Evolutionary conservation across 2,888 invertebrate genomes (phyloP).

Genomic region (Parapristionchus giblindavisi): DNA sequence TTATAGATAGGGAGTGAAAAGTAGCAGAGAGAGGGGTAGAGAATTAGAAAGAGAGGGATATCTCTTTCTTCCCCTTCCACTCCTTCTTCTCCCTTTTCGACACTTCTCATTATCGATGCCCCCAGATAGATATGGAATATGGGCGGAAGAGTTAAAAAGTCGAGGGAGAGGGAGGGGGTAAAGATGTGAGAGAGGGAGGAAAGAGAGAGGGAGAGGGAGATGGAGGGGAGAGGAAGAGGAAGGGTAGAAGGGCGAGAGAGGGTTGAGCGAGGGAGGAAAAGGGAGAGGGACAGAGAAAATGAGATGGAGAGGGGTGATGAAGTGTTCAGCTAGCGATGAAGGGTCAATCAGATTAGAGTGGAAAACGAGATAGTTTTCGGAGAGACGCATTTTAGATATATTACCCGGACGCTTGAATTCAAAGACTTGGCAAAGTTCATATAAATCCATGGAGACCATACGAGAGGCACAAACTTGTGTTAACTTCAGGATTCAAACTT

Average conservation of each 20-base stretch:
- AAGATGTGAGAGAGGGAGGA: constrained; percentile 12
- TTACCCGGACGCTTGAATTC: too few species aligned
- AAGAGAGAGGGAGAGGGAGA: not conserved
- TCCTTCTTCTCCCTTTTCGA: constrained; percentile 8
- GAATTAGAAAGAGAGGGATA: not conserved
- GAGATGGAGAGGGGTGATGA: constrained; percentile 9
- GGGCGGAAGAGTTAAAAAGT: too few species aligned
- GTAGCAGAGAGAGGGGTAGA: constrained; percentile 14
- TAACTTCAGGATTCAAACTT: too few species aligned
- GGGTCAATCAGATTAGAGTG: not conserved
- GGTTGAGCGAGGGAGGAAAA: not conserved
- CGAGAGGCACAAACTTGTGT: too few species aligned
- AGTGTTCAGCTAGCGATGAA: constrained; percentile 14
- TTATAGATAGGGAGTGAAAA: constrained; percentile 10
- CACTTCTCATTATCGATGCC: constrained; percentile 33
- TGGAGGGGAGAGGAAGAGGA: constrained; percentile 4
- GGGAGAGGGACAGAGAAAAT: not conserved
- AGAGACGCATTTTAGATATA: too few species aligned
- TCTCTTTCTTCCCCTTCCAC: not conserved
- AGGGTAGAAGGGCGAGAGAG: not conserved
- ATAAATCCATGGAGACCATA: too few species aligned
- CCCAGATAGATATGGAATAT: too few species aligned
- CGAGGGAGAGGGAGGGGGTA: constrained; percentile 7
- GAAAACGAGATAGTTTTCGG: too few species aligned
- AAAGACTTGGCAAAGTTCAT: too few species aligned